phyloP scores from a whole-genome alignment of 2,113 vertebrate genomes.

The Hyaena hyaena region DNA sequence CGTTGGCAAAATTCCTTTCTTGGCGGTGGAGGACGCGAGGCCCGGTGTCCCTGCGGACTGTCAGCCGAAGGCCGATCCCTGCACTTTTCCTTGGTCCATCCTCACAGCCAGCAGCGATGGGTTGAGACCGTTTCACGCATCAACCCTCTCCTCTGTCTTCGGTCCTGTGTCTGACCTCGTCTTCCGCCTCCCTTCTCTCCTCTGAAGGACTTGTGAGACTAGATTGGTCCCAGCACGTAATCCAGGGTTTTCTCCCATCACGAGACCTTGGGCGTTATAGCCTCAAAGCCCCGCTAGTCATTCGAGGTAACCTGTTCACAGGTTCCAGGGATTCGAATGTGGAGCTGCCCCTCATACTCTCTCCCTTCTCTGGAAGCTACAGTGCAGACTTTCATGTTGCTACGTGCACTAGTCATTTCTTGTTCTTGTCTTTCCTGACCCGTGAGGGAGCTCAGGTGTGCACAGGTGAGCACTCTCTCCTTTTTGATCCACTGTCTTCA shows the following conservation, averaged over 20 bases:
- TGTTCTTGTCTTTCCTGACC: not conserved
- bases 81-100: too few species aligned
- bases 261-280: not conserved
- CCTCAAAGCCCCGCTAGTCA: not conserved
- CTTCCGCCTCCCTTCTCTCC: not conserved
- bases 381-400: not conserved
- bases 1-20: not conserved
- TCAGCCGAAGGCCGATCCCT: not conserved
- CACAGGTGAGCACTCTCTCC: not conserved
- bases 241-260: not conserved
- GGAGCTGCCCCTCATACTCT: not conserved
- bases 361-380: not conserved
- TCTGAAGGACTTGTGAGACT: not conserved
- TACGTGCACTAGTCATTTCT: too few species aligned
- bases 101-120: not conserved
- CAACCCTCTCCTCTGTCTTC: not conserved
- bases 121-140: too few species aligned
- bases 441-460: not conserved
- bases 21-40: not conserved
- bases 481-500: not conserved
- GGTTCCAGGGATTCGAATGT: fast-evolving
- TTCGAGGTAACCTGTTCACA: not conserved
- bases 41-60: not conserved
- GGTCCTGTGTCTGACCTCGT: not conserved
- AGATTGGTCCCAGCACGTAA: too few species aligned